Conservation (phyloP, 2,888 invertebrate genomes). For the Clusia tigrina region DNA sequence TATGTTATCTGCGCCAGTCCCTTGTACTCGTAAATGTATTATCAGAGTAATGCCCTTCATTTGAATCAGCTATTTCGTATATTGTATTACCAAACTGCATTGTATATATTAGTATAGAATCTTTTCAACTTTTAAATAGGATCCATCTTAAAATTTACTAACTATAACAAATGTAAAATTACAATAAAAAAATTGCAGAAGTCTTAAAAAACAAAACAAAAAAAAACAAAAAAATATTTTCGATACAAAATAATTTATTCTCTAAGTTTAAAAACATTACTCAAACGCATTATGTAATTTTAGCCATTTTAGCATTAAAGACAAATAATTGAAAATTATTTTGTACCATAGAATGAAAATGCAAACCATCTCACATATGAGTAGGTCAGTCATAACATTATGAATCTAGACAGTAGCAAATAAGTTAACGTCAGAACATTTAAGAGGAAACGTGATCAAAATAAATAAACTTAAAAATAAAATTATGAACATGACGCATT, state of each 20-base stretch:
- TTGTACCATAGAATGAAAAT: constrained; percentile 2
- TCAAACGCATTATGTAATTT: neutral
- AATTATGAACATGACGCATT: too few species aligned
- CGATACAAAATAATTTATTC: neutral
- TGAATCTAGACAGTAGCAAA: neutral
- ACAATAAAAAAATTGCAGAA: neutral
- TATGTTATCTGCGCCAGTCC: too few species aligned
- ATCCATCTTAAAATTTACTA: neutral
- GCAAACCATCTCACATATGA: neutral
- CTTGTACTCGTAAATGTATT: too few species aligned
- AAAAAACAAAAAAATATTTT: neutral
- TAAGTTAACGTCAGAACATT: constrained; percentile 4
- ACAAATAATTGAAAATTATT: neutral
- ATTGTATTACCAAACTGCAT: too few species aligned
- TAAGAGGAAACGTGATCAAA: constrained; percentile 4
- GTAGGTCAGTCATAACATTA: neutral
- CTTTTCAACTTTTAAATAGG: neutral
- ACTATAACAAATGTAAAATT: neutral
- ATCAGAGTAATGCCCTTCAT: too few species aligned
- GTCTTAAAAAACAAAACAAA: neutral
- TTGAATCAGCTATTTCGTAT: too few species aligned
- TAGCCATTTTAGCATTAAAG: constrained; percentile 5
- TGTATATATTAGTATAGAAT: neutral
- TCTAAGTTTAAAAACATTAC: neutral
- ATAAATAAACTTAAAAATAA: neutral